These are phyloP conservation scores for Colossoma macropomum DNA, from an alignment of 2,113 vertebrate species.

Conservation along the genomic window DNA sequence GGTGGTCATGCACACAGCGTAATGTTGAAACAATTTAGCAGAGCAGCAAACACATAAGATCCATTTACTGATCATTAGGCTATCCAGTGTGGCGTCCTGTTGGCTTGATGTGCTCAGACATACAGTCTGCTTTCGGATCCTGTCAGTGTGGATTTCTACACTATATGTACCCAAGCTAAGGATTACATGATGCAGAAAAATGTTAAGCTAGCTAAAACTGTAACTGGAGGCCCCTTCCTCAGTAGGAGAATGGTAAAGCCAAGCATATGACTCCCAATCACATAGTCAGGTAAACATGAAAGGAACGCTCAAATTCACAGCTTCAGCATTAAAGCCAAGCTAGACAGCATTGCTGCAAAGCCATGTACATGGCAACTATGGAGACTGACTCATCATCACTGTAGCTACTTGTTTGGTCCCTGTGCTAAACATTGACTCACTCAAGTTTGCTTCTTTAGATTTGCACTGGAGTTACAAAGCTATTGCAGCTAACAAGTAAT, in stretches of 20 bases:
- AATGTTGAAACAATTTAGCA: neutral
- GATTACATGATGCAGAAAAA: neutral
- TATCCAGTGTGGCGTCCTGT: neutral
- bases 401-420: neutral
- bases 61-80: neutral
- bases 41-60: neutral
- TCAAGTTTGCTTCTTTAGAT: too few relatives aligned
- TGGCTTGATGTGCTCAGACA: neutral
- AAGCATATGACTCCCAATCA: slow-evolving; percentile 34
- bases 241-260: neutral
- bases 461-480: too few relatives aligned
- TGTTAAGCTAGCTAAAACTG: slow-evolving; percentile 1
- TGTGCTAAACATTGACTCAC: too few relatives aligned
- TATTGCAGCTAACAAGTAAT: too few relatives aligned
- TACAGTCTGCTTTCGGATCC: neutral
- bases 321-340: slow-evolving; percentile 34
- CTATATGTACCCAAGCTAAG: neutral
- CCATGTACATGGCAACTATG: neutral
- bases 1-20: too few relatives aligned
- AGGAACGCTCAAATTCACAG: slow-evolving; percentile 23
- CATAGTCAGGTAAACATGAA: slow-evolving; percentile 1
- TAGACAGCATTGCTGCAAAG: neutral
- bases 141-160: neutral
- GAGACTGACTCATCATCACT: neutral
- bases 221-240: neutral